Evolutionary conservation across 2,113 vertebrate species (phyloP).

Genomic region (Rhagologus leucostigma): DNA sequence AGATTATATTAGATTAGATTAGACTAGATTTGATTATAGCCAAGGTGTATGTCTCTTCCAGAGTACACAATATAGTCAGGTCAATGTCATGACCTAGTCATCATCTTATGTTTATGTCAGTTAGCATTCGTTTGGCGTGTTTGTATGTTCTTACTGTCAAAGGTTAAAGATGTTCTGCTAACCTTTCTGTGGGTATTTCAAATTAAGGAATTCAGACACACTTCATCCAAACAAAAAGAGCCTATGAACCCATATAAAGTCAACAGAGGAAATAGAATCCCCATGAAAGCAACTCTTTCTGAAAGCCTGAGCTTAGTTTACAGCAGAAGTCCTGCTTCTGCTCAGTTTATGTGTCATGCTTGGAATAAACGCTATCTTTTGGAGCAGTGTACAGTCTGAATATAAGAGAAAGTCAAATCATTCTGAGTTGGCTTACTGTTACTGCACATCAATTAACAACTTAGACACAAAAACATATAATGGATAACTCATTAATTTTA

Average conservation of each 20-base stretch:
- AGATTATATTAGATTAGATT: neutral
- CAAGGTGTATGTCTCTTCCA: neutral
- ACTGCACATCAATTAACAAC: neutral
- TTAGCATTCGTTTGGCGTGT: neutral
- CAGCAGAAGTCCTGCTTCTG: neutral
- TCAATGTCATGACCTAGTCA: neutral
- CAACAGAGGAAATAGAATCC: neutral
- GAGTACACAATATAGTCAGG: neutral
- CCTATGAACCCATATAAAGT: neutral
- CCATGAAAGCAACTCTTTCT: neutral
- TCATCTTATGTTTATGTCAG: neutral
- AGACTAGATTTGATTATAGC: neutral
- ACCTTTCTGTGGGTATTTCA: neutral
- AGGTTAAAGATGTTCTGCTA: neutral
- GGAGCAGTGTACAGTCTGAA: neutral
- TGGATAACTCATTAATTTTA: neutral
- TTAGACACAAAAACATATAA: neutral
- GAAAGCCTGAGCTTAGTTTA: neutral
- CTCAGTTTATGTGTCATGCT: neutral
- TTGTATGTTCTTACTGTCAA: neutral
- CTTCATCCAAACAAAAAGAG: neutral
- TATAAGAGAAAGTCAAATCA: neutral
- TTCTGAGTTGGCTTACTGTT: neutral
- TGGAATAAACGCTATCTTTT: neutral
- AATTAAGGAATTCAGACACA: neutral